These are phyloP conservation scores for Taxidea taxus DNA, from an alignment of 2,113 vertebrate genomes.

Conservation along the genomic window DNA sequence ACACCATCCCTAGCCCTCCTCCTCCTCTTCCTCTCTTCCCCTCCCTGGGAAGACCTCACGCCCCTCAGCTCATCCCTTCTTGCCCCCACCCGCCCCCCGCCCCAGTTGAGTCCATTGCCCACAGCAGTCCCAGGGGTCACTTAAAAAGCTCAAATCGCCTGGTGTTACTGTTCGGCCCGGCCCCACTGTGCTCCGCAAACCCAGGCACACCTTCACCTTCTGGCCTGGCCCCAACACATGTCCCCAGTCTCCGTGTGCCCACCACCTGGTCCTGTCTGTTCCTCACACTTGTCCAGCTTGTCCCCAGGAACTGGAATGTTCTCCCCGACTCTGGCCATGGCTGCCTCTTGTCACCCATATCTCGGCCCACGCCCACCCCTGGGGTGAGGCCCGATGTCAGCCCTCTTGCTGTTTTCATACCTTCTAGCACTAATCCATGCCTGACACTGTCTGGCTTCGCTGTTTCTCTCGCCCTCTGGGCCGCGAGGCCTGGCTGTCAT, in stretches of 20 bases:
- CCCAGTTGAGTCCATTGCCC: neutral
- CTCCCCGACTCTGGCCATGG: neutral
- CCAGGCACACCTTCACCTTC: neutral
- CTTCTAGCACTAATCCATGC: neutral
- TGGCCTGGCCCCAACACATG: fast-evolving
- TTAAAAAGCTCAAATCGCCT: fast-evolving
- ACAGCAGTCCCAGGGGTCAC: neutral
- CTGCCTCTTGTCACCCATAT: neutral
- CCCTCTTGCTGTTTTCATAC: neutral
- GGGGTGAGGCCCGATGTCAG: neutral
- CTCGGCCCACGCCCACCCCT: neutral
- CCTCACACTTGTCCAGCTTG: neutral
- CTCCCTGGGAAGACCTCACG: fast-evolving
- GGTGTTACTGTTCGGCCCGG: too few species aligned
- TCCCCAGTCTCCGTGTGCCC: neutral
- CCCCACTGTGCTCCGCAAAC: neutral
- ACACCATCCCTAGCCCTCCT: neutral
- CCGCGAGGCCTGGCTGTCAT: fast-evolving
- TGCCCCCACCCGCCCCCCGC: too few species aligned
- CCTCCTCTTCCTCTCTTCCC: too few species aligned
- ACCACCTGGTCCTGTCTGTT: neutral
- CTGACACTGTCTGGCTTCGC: fast-evolving
- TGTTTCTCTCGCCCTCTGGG: neutral
- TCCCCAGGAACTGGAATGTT: too few species aligned
- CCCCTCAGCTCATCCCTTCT: neutral